A percentile compares a stretch with the other conserved stretches of the same genome.
Evolutionary conservation across 2,113 vertebrate species (phyloP).

Genomic region (Chunga burmeisteri): DNA sequence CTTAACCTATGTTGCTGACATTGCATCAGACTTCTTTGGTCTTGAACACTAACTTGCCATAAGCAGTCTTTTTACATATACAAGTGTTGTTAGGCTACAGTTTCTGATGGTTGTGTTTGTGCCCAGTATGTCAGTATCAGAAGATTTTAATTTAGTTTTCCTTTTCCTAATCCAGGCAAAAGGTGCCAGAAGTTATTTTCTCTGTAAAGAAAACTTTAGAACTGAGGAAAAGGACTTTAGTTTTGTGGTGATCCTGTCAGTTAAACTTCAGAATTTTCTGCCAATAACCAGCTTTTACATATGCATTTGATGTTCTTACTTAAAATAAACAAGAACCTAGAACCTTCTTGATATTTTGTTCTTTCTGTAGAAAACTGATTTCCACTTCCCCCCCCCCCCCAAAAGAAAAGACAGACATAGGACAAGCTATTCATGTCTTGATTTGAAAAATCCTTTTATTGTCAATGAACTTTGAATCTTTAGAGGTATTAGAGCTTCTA

Average conservation of each 20-base stretch:
- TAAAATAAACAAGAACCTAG: background rate
- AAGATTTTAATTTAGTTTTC: background rate
- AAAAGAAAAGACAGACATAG: background rate
- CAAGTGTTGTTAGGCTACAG: background rate
- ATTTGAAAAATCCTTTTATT: background rate
- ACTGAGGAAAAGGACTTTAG: background rate
- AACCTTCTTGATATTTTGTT: background rate
- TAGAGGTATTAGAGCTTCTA: background rate
- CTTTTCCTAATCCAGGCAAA: background rate
- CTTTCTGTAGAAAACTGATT: background rate
- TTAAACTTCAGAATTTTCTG: background rate
- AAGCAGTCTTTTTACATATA: background rate
- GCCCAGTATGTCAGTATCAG: background rate
- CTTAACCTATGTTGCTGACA: background rate
- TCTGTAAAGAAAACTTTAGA: background rate
- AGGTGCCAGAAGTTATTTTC: background rate
- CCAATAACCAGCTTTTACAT: background rate
- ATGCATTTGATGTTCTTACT: background rate
- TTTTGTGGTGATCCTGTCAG: background rate
- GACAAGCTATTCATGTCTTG: background rate
- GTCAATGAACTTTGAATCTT: background rate
- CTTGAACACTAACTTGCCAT: background rate
- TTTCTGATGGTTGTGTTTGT: background rate
- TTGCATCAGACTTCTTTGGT: background rate
- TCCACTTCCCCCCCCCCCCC: too few species aligned